Evolutionary conservation across 2,113 vertebrate genomes (phyloP), one percentile per base, ranked within the genome.

Genomic region (Pterocles gutturalis): DNA sequence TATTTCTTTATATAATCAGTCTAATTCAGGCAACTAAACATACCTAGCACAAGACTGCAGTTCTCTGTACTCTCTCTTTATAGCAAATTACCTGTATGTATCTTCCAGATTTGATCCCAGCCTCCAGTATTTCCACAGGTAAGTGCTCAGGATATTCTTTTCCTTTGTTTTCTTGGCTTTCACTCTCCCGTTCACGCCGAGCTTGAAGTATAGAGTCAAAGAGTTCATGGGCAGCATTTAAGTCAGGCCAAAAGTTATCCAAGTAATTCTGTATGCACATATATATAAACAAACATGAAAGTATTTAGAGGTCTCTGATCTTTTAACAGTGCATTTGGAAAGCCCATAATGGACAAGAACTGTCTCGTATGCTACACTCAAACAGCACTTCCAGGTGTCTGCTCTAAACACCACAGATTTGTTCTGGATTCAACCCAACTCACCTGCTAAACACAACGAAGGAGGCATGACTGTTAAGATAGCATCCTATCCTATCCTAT

Each of bases 41-140:
- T 29, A 73, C 21, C n/a, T 46, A 82, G 57, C 11, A 16, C 22
- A 64, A 45, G 38, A 28, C 16, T 22, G 41, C 31, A 46, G 31
- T 11, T 69, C 31, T 67, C 17, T 45, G 38, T 14, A 17, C 8
- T 13, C 36, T 81, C 49, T 49, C 75, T 64, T 0, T 5, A 8
- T 2, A 61, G 49, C 29, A 69, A 48, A 69, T 95, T 58, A 98
- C 99, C 99, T 99, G 98, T 69, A 99, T 93, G 55, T 99, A 99
- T 88, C 99, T 98, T 19, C 99, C 99, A n/a, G 99, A 99, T 89
- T 99, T 99, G 95, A 99, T 99, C 2, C 99, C 99, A 16, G 99
- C 99, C 96, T 99, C 99, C 91, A 99, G 9, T 22, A 99, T 55
- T 75, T 99, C 99, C 33, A 97, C 12, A 12, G 99, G 98, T 15